Evolutionary conservation across 1,140 invertebrate species (phyloP), one percentile per base, ranked within the genome.

Genomic region (Brachionus plicatilis): DNA sequence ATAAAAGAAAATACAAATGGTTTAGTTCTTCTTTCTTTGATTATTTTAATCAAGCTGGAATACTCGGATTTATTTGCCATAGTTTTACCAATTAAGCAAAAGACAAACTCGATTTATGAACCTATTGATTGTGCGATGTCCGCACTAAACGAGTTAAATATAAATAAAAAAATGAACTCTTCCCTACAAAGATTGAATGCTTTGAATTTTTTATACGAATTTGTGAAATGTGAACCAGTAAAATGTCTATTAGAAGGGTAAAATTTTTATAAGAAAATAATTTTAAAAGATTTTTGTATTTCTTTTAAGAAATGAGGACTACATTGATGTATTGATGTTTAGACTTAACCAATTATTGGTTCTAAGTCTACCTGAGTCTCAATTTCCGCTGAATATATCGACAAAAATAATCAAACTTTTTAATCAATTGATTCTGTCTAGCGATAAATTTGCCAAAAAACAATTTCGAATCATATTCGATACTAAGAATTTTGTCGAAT

Each of bases 1-100:
- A 76, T 76, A 9, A 76, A 76, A 53, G 72, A 76, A n/a, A 76
- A 76, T 6, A 76, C 72, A 47, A 76, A 76, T 76, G 72, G 72
- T 17, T 27, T 76, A 14, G 72, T 76, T 29, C 43, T 76, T 14
- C 9, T 76, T 12, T 76, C 72, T 3, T 76, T 76, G 27, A 76
- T 76, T 27, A 76, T 76, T 29, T 29, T 76, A 29, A 76, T 76
- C 12, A 76, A 76, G 27, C 43, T 76, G 5, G 72, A 76, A 76
- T 76, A 76, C 43, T n/a, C 20, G 20, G 72, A 76, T 27, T 24
- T 76, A 27, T 76, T 76, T 20, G 43, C 72, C 24, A 76, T 76
- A 50, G 72, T 76, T 11, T 50, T 47, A 27, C 72, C 72, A 47
- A 50, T 76, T 1, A 76, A 76, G 20, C 43, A n/a, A 50, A 47